Base-by-base conservation (phyloP, 2,797 vertebrate species). In the Sternotherus odoratus region DNA sequence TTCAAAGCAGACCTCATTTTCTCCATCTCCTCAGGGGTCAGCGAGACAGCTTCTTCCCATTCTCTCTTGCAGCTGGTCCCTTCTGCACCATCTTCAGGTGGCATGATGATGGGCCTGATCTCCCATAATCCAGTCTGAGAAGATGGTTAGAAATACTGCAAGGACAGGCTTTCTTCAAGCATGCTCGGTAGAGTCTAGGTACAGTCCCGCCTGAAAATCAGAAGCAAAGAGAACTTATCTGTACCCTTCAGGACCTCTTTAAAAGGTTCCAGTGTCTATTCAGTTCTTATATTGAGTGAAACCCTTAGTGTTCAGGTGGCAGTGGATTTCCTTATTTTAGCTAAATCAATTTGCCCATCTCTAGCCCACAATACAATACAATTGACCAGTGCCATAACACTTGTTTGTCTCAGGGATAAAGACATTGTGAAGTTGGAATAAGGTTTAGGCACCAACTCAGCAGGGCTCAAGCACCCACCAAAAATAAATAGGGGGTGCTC, bases 191-290 rank as follows among this genome's bases (percentile, higher is more conserved):
- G 9, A 53, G 86, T 93, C 88, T 80, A 0, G 1, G 63, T 94
- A 75, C 85, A 94, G 81, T 83, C 24, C 56, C 88, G 91, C 74
- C 33, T 54, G 54, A 82, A 91, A 88, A 86, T 6, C 49, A 83
- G 21, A n/a, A 84, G 7, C 33, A 72, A 6, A n/a, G 57, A 87
- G 12, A 94, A 91, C 5, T 90, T 79, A 28, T 4, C 2, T 33
- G 2, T 46, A 90, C 30, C 60, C 57, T 82, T 87, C 80, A 85
- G 56, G 87, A 54, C 2, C 1, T 9, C 79, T 33, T 19, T 63
- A 33, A 88, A 92, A 87, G 12, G 0, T 86, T 87, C 33, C 84
- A 36, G 2, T n/a, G 28, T 39, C 33, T 49, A 63, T 91, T 79
- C n/a, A 82, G 63, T 1, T 39, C 85, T 74, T 72, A n/a, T 75